Evolutionary conservation across 1,140 invertebrate species (phyloP).

Genomic region (Papilio polytes): DNA sequence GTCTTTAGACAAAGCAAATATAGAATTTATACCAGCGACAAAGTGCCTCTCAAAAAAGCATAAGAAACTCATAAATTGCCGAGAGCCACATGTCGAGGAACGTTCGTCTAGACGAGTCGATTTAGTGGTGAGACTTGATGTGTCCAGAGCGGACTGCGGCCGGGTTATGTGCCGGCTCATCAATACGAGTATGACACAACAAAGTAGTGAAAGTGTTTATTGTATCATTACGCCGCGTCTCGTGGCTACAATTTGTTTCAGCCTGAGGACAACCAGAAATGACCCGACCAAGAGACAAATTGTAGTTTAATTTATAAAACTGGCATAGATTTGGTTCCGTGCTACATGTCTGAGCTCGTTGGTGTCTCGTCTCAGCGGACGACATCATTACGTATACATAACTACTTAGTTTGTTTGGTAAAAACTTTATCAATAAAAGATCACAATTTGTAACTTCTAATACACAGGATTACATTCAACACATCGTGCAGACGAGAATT

Average conservation of each 20-base stretch:
- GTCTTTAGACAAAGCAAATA: neutral
- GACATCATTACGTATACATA: no score
- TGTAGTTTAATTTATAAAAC: no score
- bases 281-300: no score
- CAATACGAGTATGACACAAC: neutral
- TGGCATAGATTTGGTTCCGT: no score
- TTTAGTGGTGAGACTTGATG: neutral
- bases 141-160: neutral
- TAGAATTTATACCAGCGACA: neutral
- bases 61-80: neutral
- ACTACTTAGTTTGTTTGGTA: no score
- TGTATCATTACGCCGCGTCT: neutral
- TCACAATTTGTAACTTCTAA: no score
- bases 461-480: no score
- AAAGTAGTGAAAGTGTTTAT: neutral
- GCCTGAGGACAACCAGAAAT: no score
- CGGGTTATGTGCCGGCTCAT: neutral
- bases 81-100: neutral
- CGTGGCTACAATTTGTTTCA: neutral
- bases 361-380: no score
- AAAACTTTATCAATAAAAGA: no score
- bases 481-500: no score
- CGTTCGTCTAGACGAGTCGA: neutral
- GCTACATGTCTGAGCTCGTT: no score
- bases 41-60: neutral